Evolutionary conservation across 2,888 invertebrate genomes (phyloP), one percentile per base, ranked within the genome.

Genomic region (Drosophila formosana): DNA sequence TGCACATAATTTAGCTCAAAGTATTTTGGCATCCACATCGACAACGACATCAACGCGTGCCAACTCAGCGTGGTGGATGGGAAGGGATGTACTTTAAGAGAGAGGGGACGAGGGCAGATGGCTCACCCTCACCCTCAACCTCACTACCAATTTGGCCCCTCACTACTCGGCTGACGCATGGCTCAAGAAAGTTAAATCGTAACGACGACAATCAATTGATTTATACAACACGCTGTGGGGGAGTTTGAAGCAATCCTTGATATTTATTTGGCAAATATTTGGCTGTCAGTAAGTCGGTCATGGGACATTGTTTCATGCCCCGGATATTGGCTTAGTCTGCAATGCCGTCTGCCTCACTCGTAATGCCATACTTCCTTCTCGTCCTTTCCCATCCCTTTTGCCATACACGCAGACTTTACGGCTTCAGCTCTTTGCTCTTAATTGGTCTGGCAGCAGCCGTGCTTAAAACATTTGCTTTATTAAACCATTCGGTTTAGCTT

Each of bases 241-340:
- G 30, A 11, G 6, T 49, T 9, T 46, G 8, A 47, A 50, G 13
- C 45, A 69, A 78, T 66, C 70, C 63, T 66, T 77, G 73, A 84
- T 88, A 82, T 85, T 87, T 84, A 84, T 84, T 85, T 84, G 67
- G 61, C 71, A 85, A 85, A 89, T 89, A 85, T 89, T 88, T 78
- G 81, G 52, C 60, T 77, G 85, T 82, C 76, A 69, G 68, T 69
- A 65, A 70, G 66, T 69, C 69, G 61, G 69, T 65, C 82, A 62
- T 50, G 52, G 57, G 55, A 62, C 74, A 80, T 71, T 80, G 78
- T 80, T 80, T 72, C 65, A 68, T 68, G 64, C 43, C 60, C 69
- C 68, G 69, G 80, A 74, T 74, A 82, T 82, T 86, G 80, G 69
- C 69, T 76, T 51, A 71, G 78, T 62, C 62, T 49, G 43, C 65